Evolutionary conservation across 2,113 vertebrate genomes (phyloP).

Genomic region (Phainopepla nitens): DNA sequence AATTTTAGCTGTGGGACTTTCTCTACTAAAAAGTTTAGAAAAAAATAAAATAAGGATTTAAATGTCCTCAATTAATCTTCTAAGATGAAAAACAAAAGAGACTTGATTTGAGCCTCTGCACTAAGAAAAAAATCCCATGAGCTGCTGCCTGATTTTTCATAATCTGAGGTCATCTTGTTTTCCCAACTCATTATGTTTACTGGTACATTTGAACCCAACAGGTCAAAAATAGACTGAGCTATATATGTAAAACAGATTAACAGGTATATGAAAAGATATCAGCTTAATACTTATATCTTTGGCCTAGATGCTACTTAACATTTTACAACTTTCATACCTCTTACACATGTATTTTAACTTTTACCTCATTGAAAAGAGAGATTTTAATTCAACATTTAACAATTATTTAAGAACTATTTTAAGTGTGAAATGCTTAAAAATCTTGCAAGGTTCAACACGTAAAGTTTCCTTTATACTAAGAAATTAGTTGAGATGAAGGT

Average conservation of each 20-base stretch:
- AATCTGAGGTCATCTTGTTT: not conserved
- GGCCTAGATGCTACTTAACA: not conserved
- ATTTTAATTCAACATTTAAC: not conserved
- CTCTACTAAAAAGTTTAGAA: not conserved
- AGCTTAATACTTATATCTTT: not conserved
- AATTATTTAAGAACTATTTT: not conserved
- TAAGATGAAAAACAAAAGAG: not conserved
- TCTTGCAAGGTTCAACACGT: not conserved
- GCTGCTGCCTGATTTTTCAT: not conserved
- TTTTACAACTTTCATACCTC: not conserved
- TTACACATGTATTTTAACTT: not conserved
- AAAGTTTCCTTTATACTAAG: not conserved
- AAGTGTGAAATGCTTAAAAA: not conserved
- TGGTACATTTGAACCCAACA: not conserved
- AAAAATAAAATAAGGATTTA: not conserved
- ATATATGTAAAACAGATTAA: not conserved
- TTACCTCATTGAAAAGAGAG: not conserved
- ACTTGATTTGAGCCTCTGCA: not conserved
- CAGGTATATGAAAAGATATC: not conserved
- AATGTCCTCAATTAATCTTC: not conserved
- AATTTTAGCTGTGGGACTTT: not conserved
- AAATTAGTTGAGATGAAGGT: not conserved
- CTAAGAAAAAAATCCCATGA: fast-evolving
- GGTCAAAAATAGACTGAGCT: not conserved
- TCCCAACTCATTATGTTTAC: not conserved